Percentiles rank a stretch among this genome's conserved stretches.
Evolutionary conservation across 2,113 vertebrate genomes (phyloP).

Genomic region (Rhea pennata): DNA sequence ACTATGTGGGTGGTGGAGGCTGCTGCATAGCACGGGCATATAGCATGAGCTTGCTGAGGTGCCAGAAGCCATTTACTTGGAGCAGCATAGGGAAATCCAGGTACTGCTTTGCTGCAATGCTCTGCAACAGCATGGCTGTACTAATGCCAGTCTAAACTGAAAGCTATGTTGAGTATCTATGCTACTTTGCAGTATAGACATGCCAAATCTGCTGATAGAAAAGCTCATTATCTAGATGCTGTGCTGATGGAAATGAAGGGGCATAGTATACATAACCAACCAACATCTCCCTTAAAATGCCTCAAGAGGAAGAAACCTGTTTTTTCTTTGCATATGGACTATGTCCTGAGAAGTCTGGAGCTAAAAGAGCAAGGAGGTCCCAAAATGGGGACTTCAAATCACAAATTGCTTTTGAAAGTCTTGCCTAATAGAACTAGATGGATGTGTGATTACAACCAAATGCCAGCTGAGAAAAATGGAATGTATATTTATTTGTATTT

Average conservation of each 20-base stretch:
- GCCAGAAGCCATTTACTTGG: background rate
- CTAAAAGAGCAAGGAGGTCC: background rate
- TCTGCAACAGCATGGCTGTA: background rate
- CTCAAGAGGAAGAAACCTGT: background rate
- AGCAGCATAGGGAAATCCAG: background rate
- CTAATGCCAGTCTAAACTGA: background rate
- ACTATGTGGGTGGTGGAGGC: too few relatives aligned
- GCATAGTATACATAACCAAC: rapidly evolving
- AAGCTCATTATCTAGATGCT: background rate
- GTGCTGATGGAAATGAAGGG: background rate
- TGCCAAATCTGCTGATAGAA: background rate
- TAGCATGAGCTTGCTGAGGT: background rate
- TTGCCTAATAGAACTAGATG: background rate
- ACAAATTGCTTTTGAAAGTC: background rate
- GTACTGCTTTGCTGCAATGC: background rate
- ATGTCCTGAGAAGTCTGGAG: background rate
- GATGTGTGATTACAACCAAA: background rate
- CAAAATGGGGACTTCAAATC: background rate
- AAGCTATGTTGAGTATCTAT: background rate
- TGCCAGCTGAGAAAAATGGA: background rate
- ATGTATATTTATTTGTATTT: background rate
- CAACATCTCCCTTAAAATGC: background rate
- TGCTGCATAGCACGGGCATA: background rate
- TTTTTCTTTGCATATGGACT: background rate
- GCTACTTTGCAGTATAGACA: background rate